Evolutionary conservation across 2,797 vertebrate genomes (phyloP).

Genomic region (Macroramphosus scolopax): DNA sequence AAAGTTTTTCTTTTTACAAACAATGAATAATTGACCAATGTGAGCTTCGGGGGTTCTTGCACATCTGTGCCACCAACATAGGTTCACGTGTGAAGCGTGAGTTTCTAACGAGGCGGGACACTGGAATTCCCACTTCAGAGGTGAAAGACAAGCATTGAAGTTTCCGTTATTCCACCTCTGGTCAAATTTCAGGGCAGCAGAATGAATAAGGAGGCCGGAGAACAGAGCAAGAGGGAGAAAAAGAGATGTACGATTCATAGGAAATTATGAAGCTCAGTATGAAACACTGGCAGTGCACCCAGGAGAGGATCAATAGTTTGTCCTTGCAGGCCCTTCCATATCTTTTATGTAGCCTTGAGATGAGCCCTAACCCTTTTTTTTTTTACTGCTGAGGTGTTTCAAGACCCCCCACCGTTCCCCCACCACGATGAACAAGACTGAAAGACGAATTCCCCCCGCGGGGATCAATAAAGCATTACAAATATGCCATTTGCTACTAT

Average conservation of each 20-base stretch:
- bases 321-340: slow-evolving; percentile 70
- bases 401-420: slow-evolving; percentile 8
- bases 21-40: too few species aligned
- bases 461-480: slow-evolving; percentile 49
- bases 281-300: slow-evolving; percentile 40
- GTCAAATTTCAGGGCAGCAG: slow-evolving; percentile 22
- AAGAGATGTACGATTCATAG: slow-evolving; percentile 47
- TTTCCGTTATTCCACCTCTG: slow-evolving; percentile 40
- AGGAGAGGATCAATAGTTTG: slow-evolving; percentile 60
- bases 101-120: too few species aligned
- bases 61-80: too few species aligned
- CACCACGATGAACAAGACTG: slow-evolving; percentile 15
- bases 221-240: slow-evolving; percentile 8
- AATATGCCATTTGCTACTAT: slow-evolving; percentile 29
- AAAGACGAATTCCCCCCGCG: slow-evolving; percentile 20
- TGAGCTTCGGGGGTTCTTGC: too few species aligned
- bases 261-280: slow-evolving; percentile 50
- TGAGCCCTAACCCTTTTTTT: slow-evolving; percentile 37
- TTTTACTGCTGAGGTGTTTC: slow-evolving; percentile 12
- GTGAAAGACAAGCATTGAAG: slow-evolving; percentile 30
- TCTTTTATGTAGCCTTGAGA: slow-evolving; percentile 61
- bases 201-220: slow-evolving; percentile 21
- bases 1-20: too few species aligned
- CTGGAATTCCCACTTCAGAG: too few species aligned
- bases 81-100: too few species aligned